phyloP scores from a whole-genome alignment of 1,140 invertebrate genomes.

The Drosophila subpulchrella region DNA sequence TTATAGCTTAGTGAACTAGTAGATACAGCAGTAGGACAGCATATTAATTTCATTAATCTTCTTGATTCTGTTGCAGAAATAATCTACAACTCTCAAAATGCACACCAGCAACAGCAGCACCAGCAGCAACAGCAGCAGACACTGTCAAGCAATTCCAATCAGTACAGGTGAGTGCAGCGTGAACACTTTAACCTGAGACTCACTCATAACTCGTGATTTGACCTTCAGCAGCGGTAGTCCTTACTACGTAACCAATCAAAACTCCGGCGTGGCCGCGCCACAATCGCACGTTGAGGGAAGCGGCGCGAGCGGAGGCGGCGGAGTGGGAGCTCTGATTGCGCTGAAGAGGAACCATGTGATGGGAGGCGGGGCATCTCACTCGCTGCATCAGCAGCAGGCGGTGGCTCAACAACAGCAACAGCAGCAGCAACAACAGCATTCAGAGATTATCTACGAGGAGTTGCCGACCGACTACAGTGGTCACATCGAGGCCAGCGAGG shows the following conservation, averaged over 20 bases:
- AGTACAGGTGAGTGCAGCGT: slow-evolving; percentile 67
- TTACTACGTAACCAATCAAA: slow-evolving; percentile 82
- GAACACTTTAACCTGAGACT: not conserved
- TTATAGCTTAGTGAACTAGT: no score
- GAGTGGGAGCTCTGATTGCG: slow-evolving; percentile 77
- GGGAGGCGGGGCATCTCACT: slow-evolving; percentile 58
- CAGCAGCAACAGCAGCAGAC: slow-evolving; percentile 60
- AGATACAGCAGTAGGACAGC: no score
- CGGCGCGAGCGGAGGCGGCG: slow-evolving; percentile 41
- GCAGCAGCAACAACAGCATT: slow-evolving; percentile 66
- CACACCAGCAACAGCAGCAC: slow-evolving; percentile 73
- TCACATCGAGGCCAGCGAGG: slow-evolving; percentile 77
- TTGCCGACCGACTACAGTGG: slow-evolving; percentile 81
- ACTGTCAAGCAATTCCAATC: slow-evolving; percentile 79
- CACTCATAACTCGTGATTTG: not conserved
- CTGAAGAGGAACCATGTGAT: slow-evolving; percentile 79
- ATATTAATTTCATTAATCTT: not conserved
- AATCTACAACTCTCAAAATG: slow-evolving; percentile 81
- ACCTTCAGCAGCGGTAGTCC: slow-evolving; percentile 67
- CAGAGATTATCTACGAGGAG: slow-evolving; percentile 82
- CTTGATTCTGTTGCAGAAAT: slow-evolving; percentile 59
- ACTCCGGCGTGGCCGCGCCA: slow-evolving; percentile 48
- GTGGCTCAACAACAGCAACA: slow-evolving; percentile 60
- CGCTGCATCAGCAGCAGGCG: slow-evolving; percentile 68
- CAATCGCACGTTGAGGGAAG: slow-evolving; percentile 61